Percentiles rank a stretch among this genome's conserved stretches.
Evolutionary conservation across 2,888 invertebrate species (phyloP).

Genomic region (Hemistola chrysoprasaria): DNA sequence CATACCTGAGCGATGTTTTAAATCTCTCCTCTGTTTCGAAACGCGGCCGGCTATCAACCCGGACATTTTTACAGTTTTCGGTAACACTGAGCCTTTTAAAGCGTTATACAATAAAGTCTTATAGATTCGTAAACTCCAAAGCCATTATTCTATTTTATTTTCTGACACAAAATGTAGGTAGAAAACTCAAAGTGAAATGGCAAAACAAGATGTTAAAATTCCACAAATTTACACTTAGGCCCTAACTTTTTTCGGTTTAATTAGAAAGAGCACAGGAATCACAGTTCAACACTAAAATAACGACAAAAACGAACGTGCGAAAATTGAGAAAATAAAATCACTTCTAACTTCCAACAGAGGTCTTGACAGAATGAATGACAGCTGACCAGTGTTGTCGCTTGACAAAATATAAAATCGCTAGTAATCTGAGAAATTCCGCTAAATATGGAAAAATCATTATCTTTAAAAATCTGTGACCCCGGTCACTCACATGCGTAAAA

Average conservation of each 20-base stretch:
- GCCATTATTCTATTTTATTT: slow-evolving; percentile 41
- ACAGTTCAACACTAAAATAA: slow-evolving; percentile 30
- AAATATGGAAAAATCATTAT: too few relatives aligned
- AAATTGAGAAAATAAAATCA: slow-evolving; percentile 29
- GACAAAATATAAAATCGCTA: too few relatives aligned
- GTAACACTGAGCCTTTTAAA: slow-evolving; percentile 33
- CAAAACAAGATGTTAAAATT: background rate
- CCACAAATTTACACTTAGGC: slow-evolving; percentile 25
- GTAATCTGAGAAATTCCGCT: too few relatives aligned
- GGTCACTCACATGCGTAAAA: too few relatives aligned
- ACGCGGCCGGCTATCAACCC: slow-evolving; percentile 68
- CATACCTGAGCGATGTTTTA: slow-evolving; percentile 69
- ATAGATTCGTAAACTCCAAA: slow-evolving; percentile 51
- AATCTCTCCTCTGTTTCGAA: slow-evolving; percentile 62
- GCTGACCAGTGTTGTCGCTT: too few relatives aligned
- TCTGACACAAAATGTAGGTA: slow-evolving; percentile 30
- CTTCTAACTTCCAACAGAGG: slow-evolving; percentile 18
- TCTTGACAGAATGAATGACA: too few relatives aligned
- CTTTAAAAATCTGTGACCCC: too few relatives aligned
- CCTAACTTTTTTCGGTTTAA: slow-evolving; percentile 30
- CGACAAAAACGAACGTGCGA: slow-evolving; percentile 38
- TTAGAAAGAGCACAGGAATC: slow-evolving; percentile 42
- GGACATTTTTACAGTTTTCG: slow-evolving; percentile 56
- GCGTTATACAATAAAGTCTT: slow-evolving; percentile 40
- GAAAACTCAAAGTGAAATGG: slow-evolving; percentile 7